phyloP scores from a whole-genome alignment of 2,888 invertebrate species.

The Melinaea menophilus region DNA sequence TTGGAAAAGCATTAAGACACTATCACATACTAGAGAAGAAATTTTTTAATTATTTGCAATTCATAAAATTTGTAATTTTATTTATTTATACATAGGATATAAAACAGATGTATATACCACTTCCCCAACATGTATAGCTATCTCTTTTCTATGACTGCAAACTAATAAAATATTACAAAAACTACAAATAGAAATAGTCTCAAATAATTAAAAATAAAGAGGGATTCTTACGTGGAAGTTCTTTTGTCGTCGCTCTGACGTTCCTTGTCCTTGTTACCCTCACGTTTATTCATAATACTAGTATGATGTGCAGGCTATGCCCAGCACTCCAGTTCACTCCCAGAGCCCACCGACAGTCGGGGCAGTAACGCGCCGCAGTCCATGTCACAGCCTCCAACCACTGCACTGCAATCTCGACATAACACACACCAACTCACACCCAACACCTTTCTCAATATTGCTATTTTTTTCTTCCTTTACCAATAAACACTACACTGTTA shows the following conservation, averaged over 20 bases:
- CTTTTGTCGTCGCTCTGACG: slow-evolving; percentile 76
- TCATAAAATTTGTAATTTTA: no score
- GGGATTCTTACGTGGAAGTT: slow-evolving; percentile 66
- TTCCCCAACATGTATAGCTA: no score
- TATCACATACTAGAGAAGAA: no score
- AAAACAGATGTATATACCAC: no score
- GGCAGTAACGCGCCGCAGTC: slow-evolving; percentile 61
- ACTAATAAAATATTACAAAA: neutral
- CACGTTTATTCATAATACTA: slow-evolving; percentile 76
- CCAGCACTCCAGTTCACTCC: slow-evolving; percentile 70
- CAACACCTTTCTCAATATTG: slow-evolving; percentile 49
- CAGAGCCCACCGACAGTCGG: slow-evolving; percentile 64
- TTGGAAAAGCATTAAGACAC: no score
- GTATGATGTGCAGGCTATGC: slow-evolving; percentile 67
- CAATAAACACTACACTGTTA: slow-evolving; percentile 65
- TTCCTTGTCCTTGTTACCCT: slow-evolving; percentile 74
- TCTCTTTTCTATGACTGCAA: no score
- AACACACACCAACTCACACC: slow-evolving; percentile 51
- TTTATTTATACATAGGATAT: no score
- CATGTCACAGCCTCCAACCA: slow-evolving; percentile 67
- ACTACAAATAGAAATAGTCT: slow-evolving; percentile 8
- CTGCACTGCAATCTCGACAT: slow-evolving; percentile 59
- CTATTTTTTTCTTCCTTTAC: slow-evolving; percentile 56
- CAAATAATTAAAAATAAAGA: slow-evolving; percentile 4
- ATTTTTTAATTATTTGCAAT: no score